These are phyloP conservation scores for Apogon hyalosoma DNA, from an alignment of 2,797 vertebrate genomes.

Conservation along the genomic window DNA sequence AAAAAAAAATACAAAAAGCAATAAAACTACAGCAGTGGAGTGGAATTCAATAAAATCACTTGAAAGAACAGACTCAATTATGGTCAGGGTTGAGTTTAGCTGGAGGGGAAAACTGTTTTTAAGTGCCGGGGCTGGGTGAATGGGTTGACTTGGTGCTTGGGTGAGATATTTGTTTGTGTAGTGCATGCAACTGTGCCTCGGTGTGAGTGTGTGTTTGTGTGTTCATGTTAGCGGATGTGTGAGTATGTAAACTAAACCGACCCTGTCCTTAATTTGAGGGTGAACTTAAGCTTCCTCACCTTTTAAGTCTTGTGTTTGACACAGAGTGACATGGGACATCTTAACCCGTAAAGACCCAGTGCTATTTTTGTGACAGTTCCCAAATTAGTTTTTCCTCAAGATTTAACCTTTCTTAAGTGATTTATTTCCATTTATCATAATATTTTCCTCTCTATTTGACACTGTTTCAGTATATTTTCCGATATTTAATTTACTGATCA, in stretches of 20 bases:
- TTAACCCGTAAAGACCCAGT: too few relatives aligned
- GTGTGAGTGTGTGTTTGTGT: constrained; percentile 54
- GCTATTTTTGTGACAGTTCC: too few relatives aligned
- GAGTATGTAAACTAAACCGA: constrained; percentile 69
- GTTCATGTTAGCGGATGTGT: constrained; percentile 67
- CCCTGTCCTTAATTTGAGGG: constrained; percentile 66
- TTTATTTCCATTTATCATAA: too few relatives aligned
- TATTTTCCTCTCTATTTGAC: too few relatives aligned
- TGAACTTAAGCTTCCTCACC: constrained; percentile 69
- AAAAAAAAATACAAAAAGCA: constrained; percentile 48
- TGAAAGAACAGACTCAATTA: constrained; percentile 70
- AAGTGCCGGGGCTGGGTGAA: constrained; percentile 62
- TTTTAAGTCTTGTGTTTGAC: constrained; percentile 60
- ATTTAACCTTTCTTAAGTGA: too few relatives aligned
- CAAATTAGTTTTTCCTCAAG: too few relatives aligned
- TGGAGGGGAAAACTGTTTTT: constrained; percentile 66
- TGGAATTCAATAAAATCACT: constrained; percentile 74
- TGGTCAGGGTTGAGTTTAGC: constrained; percentile 62
- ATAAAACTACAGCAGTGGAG: constrained; percentile 59
- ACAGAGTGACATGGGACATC: constrained; percentile 47
- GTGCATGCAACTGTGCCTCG: constrained; percentile 15
- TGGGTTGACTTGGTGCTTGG: constrained; percentile 59
- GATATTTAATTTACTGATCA: too few relatives aligned
- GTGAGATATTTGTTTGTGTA: constrained; percentile 57
- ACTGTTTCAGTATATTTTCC: too few relatives aligned